A percentile compares a stretch with the other conserved stretches of the same genome.
Conservation (phyloP, 2,113 vertebrate genomes). For the Mugil cephalus region DNA sequence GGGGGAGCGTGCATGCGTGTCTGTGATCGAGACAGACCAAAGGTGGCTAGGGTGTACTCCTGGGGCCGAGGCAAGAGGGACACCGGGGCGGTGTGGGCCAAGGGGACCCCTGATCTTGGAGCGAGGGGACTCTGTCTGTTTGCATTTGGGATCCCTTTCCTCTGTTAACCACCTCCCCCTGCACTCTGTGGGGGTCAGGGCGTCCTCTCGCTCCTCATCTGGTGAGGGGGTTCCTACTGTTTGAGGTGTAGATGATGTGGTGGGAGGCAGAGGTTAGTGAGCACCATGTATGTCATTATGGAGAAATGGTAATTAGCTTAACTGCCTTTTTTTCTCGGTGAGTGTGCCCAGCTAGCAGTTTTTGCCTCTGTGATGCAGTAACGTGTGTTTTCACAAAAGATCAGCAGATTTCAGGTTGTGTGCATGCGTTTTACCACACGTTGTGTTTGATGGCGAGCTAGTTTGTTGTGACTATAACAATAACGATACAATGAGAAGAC, state of each 20-base stretch:
- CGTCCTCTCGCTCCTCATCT: constrained; percentile 82
- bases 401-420: neutral
- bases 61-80: constrained; percentile 65
- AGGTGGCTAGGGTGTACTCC: constrained; percentile 52
- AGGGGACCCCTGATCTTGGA: constrained; percentile 59
- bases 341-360: neutral
- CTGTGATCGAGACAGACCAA: constrained; percentile 45
- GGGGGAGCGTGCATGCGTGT: constrained; percentile 37
- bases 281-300: constrained; percentile 31
- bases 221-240: constrained; percentile 55
- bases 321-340: neutral
- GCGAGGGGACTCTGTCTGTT: constrained; percentile 66
- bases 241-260: constrained; percentile 56
- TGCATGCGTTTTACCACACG: constrained; percentile 11
- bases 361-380: neutral
- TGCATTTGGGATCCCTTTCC: constrained; percentile 78
- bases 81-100: constrained; percentile 56
- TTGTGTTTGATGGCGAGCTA: neutral
- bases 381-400: constrained; percentile 11
- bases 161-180: constrained; percentile 65
- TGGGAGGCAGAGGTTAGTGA: constrained; percentile 31
- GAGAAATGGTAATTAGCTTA: constrained; percentile 17
- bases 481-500: too few relatives aligned
- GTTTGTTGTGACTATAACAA: constrained; percentile 12
- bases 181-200: constrained; percentile 44